These are phyloP conservation scores for Hoplodrina ambigua DNA, from an alignment of 2,888 invertebrate genomes.

Conservation along the genomic window DNA sequence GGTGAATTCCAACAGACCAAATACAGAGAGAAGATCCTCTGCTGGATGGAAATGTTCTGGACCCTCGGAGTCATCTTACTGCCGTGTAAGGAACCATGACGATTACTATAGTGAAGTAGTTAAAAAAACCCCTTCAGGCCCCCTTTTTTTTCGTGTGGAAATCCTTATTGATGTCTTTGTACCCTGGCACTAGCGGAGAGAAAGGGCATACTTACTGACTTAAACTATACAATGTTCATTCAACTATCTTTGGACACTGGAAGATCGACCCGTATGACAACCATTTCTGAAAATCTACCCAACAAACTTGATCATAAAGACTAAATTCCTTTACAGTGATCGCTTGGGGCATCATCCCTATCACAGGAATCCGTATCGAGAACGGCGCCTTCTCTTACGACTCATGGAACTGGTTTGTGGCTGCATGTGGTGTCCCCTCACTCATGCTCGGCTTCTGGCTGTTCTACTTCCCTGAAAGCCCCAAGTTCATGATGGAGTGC, in stretches of 20 bases:
- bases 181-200: no score
- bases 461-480: constrained; percentile 94
- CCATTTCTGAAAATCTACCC: no score
- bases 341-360: constrained; percentile 94
- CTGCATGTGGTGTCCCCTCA: constrained; percentile 93
- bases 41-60: constrained; percentile 97
- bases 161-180: no score
- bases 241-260: no score
- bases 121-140: not conserved
- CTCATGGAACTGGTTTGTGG: constrained; percentile 95
- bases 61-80: constrained; percentile 94
- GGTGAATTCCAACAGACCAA: constrained; percentile 95
- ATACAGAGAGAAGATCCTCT: constrained; percentile 94
- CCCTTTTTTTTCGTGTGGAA: no score
- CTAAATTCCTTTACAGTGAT: constrained; percentile 88
- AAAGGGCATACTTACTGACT: no score
- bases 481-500: constrained; percentile 95
- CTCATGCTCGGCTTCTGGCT: constrained; percentile 93
- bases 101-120: not conserved
- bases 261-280: no score
- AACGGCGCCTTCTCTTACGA: constrained; percentile 92
- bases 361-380: constrained; percentile 91
- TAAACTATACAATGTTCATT: no score
- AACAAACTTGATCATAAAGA: not conserved
- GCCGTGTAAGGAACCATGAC: constrained; percentile 90